Conservation (phyloP, 2,113 vertebrate species). For the Hassar affinis region DNA sequence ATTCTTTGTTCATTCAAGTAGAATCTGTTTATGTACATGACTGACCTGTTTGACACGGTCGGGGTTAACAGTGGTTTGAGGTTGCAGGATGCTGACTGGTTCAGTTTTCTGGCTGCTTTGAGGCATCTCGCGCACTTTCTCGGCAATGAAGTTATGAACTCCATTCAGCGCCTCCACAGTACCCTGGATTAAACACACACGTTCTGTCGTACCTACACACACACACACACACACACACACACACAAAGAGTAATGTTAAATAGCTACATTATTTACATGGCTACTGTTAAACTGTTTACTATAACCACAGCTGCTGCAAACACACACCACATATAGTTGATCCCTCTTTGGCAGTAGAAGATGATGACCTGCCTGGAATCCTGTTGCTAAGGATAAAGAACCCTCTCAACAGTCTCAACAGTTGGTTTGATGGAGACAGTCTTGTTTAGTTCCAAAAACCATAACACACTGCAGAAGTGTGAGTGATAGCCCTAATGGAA, state of each 20-base stretch:
- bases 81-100: slow-evolving; percentile 98
- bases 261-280: background rate
- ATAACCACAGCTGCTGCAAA: slow-evolving; percentile 1
- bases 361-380: slow-evolving; percentile 39
- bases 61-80: slow-evolving; percentile 98
- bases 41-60: slow-evolving; percentile 98
- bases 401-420: background rate
- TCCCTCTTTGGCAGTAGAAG: slow-evolving; percentile 30
- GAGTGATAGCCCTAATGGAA: background rate
- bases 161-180: slow-evolving; percentile 98
- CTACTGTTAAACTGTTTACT: background rate
- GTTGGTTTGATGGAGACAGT: slow-evolving; percentile 15
- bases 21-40: background rate
- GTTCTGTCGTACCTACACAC: slow-evolving; percentile 91
- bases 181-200: slow-evolving; percentile 98
- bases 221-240: slow-evolving; percentile 39
- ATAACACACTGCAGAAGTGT: background rate
- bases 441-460: background rate
- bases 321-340: slow-evolving; percentile 32
- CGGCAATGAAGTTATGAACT: slow-evolving; percentile 98
- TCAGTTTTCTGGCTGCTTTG: slow-evolving; percentile 98
- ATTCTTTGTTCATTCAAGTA: background rate
- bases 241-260: background rate
- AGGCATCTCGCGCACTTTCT: slow-evolving; percentile 99
- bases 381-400: slow-evolving; percentile 37